Base-by-base conservation (phyloP, 2,113 vertebrate species). In the Daphoenositta chrysoptera region DNA sequence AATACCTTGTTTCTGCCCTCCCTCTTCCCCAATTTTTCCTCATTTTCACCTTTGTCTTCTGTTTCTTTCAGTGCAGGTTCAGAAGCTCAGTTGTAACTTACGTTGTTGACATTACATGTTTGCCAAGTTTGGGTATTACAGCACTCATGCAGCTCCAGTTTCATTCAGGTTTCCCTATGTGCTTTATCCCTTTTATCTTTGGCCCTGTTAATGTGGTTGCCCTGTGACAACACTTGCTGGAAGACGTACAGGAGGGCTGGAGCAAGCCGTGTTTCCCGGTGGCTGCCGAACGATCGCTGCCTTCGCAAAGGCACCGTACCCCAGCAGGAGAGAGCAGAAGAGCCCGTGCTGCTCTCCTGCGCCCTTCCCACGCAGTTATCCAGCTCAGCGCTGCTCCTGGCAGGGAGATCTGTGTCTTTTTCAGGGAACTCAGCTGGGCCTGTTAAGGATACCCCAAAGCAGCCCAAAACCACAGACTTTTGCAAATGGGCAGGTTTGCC, bases 41-140 rank as follows among this genome's bases (percentile, higher is more conserved):
- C 20, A 37, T 64, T 93, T 66, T 92, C 57, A 79, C 78, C 35
- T 51, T 72, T 73, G 31, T 81, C 44, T 96, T 90, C 70, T 79
- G 9, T 94, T 95, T 85, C 35, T 93, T 85, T 80, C 23, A 13
- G 72, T 69, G 42, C 42, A 56, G 64, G 60, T 80, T 92, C 82
- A 94, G 83, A 89, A 93, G 63, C 93, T 89, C 39, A 31, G 8
- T 71, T 89, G 37, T 93, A 85, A 84, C 31, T 90, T 61, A 30
- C 0, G 7, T 37, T 95, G 50, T 92, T 96, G 91, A 96, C 82
- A 76, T 91, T 79, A 91, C 75, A 13, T 6, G 28, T 91, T 87
- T 95, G 90, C 94, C 92, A 93, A 73, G 81, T 89, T 91, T 94
- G 76, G 87, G 65, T 78, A 83, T 95, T 96, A 94, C 76, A 84